Evolutionary conservation across 2,888 invertebrate species (phyloP), one percentile per base, ranked within the genome.

Genomic region (Cenopis cana): DNA sequence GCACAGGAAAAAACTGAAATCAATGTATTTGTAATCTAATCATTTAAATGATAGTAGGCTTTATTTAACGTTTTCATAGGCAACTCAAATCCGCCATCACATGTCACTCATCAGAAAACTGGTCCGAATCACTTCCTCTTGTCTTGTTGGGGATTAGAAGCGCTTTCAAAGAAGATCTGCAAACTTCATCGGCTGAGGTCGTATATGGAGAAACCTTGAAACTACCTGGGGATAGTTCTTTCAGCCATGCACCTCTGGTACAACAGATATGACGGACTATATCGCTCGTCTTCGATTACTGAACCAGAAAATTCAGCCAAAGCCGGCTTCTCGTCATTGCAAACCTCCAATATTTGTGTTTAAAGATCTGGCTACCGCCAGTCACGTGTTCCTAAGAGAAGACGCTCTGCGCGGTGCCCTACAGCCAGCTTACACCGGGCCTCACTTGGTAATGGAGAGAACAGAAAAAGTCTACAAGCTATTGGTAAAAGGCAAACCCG

Each of bases 371-470:
- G 52, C 66, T 1, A 76, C 73, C 0, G 33, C 67, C 2, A 61
- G 36, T 14, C 77, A 79, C 41, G 79, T 81, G 0, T 81, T 79
- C 60, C 68, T 81, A 0, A 46, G 79, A 0, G 78, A 81, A 38
- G 78, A 81, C 41, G 68, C 75, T 0, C 8, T 72, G 20, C 76
- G 76, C 52, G 76, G 77, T 4, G 38, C 79, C 0, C 62, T 81
- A 0, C 73, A 79, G 52, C 77, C 81, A 0, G 74, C 80, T 0
- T 81, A 81, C 56, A 69, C 79, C 0, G 80, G 80, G 2, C 82
- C 81, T 8, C 69, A 81, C 36, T 50, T 74, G 49, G 78, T 81
- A 0, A 1, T 81, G 1, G 59, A 69, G 36, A 65, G 77, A 61
- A 72, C 73, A 0, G 76, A 70, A 4, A 81, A 80, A 68, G 52